Conservation (phyloP, 2,113 vertebrate species). For the Entelurus aequoreus region DNA sequence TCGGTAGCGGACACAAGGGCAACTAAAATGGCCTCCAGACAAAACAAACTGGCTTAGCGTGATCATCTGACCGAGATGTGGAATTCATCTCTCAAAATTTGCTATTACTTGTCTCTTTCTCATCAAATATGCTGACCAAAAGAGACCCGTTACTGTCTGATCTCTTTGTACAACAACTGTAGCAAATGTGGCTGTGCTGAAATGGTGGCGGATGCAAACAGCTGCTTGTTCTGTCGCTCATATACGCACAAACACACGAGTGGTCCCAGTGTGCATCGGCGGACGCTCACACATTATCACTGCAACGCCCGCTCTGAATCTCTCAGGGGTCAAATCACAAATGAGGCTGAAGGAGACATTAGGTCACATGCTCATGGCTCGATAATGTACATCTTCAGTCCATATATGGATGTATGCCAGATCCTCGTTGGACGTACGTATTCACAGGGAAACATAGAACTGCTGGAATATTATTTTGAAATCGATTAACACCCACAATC, state of each 20-base stretch:
- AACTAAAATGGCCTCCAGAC: slow-evolving; percentile 45
- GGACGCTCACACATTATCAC: slow-evolving; percentile 20
- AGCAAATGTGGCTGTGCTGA: slow-evolving; percentile 25
- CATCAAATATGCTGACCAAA: neutral
- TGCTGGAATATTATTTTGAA: neutral
- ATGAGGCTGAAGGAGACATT: slow-evolving; percentile 2
- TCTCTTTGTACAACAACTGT: slow-evolving; percentile 8
- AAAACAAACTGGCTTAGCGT: slow-evolving; percentile 39
- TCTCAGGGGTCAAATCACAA: slow-evolving; percentile 10
- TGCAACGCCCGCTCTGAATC: slow-evolving; percentile 26
- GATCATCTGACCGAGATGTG: slow-evolving; percentile 32
- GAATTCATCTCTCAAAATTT: slow-evolving; percentile 28
- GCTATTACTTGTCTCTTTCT: too few species aligned
- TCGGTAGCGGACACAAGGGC: slow-evolving; percentile 15
- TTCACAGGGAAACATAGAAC: neutral
- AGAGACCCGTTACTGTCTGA: slow-evolving; percentile 1
- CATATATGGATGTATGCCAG: neutral
- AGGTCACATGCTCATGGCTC: slow-evolving; percentile 7
- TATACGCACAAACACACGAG: neutral
- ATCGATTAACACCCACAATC: neutral
- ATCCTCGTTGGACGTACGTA: neutral
- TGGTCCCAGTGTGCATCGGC: slow-evolving; percentile 8
- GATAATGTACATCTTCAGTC: slow-evolving; percentile 3
- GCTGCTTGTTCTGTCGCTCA: slow-evolving; percentile 14
- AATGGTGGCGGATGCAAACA: slow-evolving; percentile 9